A percentile compares a stretch with the other conserved stretches of the same genome.
Evolutionary conservation across 2,888 invertebrate genomes (phyloP).

Genomic region (Xestia xanthographa): DNA sequence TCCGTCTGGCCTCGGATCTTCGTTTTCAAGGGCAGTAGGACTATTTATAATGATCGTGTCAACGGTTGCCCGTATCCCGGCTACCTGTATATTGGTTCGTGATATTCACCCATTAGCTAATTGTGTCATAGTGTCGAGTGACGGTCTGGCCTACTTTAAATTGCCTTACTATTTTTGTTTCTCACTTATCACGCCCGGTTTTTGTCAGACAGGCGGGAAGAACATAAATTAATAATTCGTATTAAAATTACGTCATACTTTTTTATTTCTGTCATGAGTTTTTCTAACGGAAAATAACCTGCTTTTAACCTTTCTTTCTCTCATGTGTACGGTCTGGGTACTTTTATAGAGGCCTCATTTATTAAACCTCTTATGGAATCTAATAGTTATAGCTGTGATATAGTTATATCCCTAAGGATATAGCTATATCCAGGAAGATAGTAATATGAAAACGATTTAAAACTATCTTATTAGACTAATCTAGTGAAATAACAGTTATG

Average conservation of each 20-base stretch:
- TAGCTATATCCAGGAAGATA: no score
- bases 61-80: slow-evolving; percentile 49
- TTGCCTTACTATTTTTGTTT: slow-evolving; percentile 66
- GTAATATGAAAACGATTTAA: not conserved
- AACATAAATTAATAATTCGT: slow-evolving; percentile 28
- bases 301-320: slow-evolving; percentile 5
- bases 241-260: slow-evolving; percentile 23
- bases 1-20: slow-evolving; percentile 19
- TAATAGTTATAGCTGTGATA: not conserved
- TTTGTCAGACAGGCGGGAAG: slow-evolving; percentile 31
- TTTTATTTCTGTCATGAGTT: not conserved
- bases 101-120: slow-evolving; percentile 68
- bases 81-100: slow-evolving; percentile 56
- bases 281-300: slow-evolving; percentile 1
- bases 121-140: slow-evolving; percentile 72
- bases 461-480: not conserved
- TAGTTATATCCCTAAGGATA: not conserved
- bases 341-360: not conserved
- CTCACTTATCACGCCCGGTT: slow-evolving; percentile 58
- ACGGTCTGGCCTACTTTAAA: slow-evolving; percentile 68
- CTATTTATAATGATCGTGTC: slow-evolving; percentile 53
- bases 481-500: no score
- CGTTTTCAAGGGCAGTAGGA: slow-evolving; percentile 49
- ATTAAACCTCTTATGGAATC: not conserved
- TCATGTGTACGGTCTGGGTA: not conserved